phyloP scores from a whole-genome alignment of 2,113 vertebrate species.

The Rana temporaria region DNA sequence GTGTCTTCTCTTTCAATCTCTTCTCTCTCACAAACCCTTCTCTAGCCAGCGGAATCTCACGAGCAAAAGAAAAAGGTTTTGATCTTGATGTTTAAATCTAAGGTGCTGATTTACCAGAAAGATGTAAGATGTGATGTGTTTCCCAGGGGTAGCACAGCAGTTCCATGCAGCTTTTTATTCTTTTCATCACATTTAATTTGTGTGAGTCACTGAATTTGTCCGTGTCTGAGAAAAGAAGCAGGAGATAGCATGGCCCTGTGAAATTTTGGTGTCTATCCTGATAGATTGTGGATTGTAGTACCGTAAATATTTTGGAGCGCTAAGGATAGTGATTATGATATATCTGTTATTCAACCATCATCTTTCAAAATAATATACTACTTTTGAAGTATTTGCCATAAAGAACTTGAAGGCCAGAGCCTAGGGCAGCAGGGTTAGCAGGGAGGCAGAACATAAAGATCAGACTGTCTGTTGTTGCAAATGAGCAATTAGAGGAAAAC shows the following conservation, averaged over 20 bases:
- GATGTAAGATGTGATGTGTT: slow-evolving; percentile 36
- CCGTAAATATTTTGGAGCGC: neutral
- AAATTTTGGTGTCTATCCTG: slow-evolving; percentile 2
- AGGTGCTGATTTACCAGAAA: slow-evolving; percentile 55
- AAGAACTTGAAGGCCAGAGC: no score
- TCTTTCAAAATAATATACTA: no score
- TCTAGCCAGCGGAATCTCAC: slow-evolving; percentile 22
- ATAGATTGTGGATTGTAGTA: neutral
- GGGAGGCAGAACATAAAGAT: no score
- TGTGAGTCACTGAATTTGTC: neutral
- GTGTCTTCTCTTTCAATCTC: slow-evolving; percentile 43
- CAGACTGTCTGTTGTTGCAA: no score
- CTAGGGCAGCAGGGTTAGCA: no score
- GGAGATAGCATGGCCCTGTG: neutral
- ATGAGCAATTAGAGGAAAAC: no score
- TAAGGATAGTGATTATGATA: no score
- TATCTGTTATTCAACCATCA: no score
- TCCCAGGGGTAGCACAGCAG: slow-evolving; percentile 45
- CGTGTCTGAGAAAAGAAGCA: neutral
- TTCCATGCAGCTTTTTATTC: neutral
- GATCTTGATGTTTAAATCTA: slow-evolving; percentile 49
- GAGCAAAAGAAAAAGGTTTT: slow-evolving; percentile 43
- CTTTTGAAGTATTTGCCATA: no score
- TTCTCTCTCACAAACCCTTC: slow-evolving; percentile 25
- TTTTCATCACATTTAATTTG: slow-evolving; percentile 52